Percentiles rank a stretch among this genome's conserved stretches.
These are phyloP conservation scores for Papilio helenus DNA, from an alignment of 1,140 invertebrate species.

Conservation along the genomic window DNA sequence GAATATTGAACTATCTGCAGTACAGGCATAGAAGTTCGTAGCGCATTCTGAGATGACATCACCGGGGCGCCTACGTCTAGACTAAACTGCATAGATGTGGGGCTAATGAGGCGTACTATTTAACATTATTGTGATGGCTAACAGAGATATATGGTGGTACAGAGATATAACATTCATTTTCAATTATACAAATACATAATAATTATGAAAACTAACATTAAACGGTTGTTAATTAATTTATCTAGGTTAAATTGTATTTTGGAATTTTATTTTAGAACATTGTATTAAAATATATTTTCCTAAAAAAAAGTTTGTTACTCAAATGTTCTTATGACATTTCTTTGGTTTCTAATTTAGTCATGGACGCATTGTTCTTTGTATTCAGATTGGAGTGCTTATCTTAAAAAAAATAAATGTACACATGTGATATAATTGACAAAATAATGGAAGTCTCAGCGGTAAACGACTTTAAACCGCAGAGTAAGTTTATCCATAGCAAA, in stretches of 20 bases:
- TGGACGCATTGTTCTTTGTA: constrained; percentile 34
- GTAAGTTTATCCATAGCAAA: constrained; percentile 38
- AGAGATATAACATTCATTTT: not conserved
- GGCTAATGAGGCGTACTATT: not conserved
- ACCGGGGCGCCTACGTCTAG: not conserved
- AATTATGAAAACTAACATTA: too few relatives aligned
- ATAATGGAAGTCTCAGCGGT: constrained; percentile 37
- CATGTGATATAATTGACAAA: constrained; percentile 30
- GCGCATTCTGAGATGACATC: not conserved
- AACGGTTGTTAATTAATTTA: too few relatives aligned
- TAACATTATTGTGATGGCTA: not conserved
- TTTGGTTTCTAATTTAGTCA: constrained; percentile 25
- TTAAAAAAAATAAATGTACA: constrained; percentile 19
- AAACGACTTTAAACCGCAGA: constrained; percentile 31
- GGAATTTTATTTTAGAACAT: too few relatives aligned
- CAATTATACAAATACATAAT: not conserved
- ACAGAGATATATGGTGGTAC: not conserved
- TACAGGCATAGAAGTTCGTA: not conserved
- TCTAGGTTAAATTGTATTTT: too few relatives aligned
- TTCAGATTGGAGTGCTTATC: constrained; percentile 14
- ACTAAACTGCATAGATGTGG: not conserved
- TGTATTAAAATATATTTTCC: too few relatives aligned
- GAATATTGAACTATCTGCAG: too few relatives aligned
- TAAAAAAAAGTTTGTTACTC: not conserved
- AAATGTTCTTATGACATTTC: not conserved